Evolutionary conservation across 2,888 invertebrate genomes (phyloP), one percentile per base, ranked within the genome.

Genomic region (Drosophila subsilvestris): DNA sequence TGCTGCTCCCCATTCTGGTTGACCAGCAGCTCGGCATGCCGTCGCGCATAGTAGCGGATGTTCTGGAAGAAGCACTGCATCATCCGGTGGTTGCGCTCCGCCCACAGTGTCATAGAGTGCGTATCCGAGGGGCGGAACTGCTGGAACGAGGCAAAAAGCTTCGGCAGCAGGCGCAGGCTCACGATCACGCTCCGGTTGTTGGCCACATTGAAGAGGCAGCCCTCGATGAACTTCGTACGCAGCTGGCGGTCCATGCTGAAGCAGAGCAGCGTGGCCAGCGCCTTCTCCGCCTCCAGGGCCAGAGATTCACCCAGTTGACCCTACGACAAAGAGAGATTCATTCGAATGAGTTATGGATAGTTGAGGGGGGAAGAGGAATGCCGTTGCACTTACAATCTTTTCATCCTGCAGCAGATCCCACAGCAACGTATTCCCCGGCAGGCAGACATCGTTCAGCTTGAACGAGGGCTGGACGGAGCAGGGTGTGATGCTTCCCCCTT

Each of bases 351-450:
- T 4, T 1, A 44, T 20, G 20, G n/a, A n/a, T 20, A 25, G 6
- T 25, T 5, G 6, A 17, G 3, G 18, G 0, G 8, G 8, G 10
- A 37, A 2, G 14, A 37, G 37, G 37, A 14, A 2, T 27, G 8
- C 27, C 2, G 7, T 14, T 27, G 20, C 29, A 87, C 95, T 94
- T 93, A 96, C 96, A 91, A 97, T 97, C 93, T 95, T 96, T 84
- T 97, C 96, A 91, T 98, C 98, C 92, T 98, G 98, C 75, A 98
- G 93, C 74, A 98, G 93, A 93, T 98, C 98, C 98, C 98, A 98
- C 2, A 98, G 94, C 73, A 98, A 93, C 7, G 98, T 98, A 91
- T 97, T 97, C 1, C 98, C 98, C 45, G 97, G 96, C 81, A 96
- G 95, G 91, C 98, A 98, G 27, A 98, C 97, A 86, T 96, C 95